A percentile compares a stretch with the other conserved stretches of the same genome.
These are phyloP conservation scores for Lasioglossum morio DNA, from an alignment of 2,888 invertebrate genomes.

Conservation along the genomic window DNA sequence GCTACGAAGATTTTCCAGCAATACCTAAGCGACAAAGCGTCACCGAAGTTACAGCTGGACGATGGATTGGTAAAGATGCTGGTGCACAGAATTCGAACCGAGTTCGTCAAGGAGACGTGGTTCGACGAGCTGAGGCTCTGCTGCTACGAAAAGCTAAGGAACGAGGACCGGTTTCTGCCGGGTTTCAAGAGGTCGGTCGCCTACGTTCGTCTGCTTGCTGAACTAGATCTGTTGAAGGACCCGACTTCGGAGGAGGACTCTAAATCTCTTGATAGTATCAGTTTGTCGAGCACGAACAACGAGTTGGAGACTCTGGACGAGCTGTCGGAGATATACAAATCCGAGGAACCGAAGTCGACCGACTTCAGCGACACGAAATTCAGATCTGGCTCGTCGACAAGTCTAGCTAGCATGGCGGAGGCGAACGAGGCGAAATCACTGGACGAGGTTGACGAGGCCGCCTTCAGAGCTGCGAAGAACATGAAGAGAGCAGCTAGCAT, in stretches of 20 bases:
- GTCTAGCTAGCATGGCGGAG: constrained; percentile 71
- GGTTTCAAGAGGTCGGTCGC: constrained; percentile 89
- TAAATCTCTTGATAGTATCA: constrained; percentile 86
- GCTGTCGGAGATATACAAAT: constrained; percentile 67
- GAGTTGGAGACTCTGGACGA: constrained; percentile 80
- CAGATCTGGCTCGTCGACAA: constrained; percentile 74
- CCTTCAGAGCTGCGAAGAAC: constrained; percentile 61
- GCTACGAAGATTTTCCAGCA: constrained; percentile 91
- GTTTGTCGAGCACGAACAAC: constrained; percentile 85
- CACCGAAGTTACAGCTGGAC: constrained; percentile 88
- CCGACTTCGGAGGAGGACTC: constrained; percentile 86
- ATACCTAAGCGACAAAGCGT: constrained; percentile 90
- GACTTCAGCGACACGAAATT: constrained; percentile 65
- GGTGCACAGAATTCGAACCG: constrained; percentile 87
- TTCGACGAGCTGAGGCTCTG: constrained; percentile 93
- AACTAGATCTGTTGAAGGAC: constrained; percentile 89
- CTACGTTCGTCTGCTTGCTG: constrained; percentile 90
- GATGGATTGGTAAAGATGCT: constrained; percentile 87
- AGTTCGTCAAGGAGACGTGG: constrained; percentile 89
- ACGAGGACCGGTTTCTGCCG: constrained; percentile 87
- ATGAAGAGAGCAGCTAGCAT: constrained; percentile 68
- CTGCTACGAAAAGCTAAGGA: constrained; percentile 87
- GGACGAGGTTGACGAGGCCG: constrained; percentile 70
- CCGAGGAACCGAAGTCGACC: constrained; percentile 59
- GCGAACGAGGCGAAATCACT: constrained; percentile 34